Evolutionary conservation across 1,140 invertebrate genomes (phyloP), one percentile per base, ranked within the genome.

Genomic region (Lordiphosa clarofinis): DNA sequence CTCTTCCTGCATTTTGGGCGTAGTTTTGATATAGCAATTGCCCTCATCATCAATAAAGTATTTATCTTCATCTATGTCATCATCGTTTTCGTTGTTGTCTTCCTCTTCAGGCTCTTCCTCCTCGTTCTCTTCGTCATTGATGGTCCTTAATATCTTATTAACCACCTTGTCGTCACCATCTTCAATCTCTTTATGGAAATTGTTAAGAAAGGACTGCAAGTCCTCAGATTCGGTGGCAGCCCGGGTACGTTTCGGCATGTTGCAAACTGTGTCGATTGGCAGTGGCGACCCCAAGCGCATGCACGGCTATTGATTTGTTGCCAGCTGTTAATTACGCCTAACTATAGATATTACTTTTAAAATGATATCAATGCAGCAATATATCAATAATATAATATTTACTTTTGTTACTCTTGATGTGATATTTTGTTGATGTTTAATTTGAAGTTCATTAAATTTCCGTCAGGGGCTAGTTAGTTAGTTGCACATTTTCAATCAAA

Each of bases 161-260:
- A 58, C 59, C 4, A 64, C 59, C 37, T 64, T 68, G 13, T 73
- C 70, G 8, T 49, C 40, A 48, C 65, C 58, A 38, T 91, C 92
- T 62, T 93, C 92, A 46, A 96, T 96, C 89, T 96, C 95, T 79
- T 96, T 96, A 74, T 96, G 95, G 81, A 96, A 96, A 3, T 94
- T 94, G 50, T 94, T 94, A 38, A 96, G 89, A 74, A 96, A 96
- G 50, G 94, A 94, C 73, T 96, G 95, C 63, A 63, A n/a, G 64
- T 89, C 56, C 28, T 73, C 71, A 1, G 43, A 24, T 7, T 56
- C 43, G 8, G 66, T 67, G 0, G 39, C 24, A 39, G 74, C 71
- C 4, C 52, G 60, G 13, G 24, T 53, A 21, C 46, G 44, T 37
- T 57, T 67, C 10, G 79, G 48, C 79, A 82, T 81, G 24, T 50